A percentile compares a stretch with the other conserved stretches of the same genome.
These are phyloP conservation scores for Misgurnus mizolepis DNA, from an alignment of 2,113 vertebrate genomes.

Conservation along the genomic window DNA sequence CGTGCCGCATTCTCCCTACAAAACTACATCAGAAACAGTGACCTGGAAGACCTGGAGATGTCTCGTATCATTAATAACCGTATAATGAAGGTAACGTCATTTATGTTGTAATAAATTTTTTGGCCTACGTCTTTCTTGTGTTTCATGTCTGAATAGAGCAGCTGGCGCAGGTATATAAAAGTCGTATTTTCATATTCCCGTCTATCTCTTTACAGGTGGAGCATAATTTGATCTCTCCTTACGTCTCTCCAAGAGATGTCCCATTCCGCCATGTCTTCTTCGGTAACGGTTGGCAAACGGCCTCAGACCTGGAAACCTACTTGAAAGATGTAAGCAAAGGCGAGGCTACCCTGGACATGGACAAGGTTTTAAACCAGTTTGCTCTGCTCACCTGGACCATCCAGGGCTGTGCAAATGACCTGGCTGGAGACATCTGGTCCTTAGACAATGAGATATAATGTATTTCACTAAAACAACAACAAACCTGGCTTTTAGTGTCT, in stretches of 20 bases:
- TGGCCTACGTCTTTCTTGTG: too few species aligned
- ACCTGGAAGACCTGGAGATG: slow-evolving; percentile 70
- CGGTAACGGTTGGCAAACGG: slow-evolving; percentile 83
- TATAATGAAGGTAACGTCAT: slow-evolving; percentile 83
- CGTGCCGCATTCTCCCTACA: slow-evolving; percentile 72
- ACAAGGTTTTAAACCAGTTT: slow-evolving; percentile 78
- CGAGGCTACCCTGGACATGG: slow-evolving; percentile 54
- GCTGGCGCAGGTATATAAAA: background rate
- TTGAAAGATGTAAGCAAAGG: slow-evolving; percentile 59
- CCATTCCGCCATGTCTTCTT: slow-evolving; percentile 91
- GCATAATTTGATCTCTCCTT: slow-evolving; percentile 86
- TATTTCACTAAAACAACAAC: background rate
- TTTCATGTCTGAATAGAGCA: too few species aligned
- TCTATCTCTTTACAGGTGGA: slow-evolving; percentile 78
- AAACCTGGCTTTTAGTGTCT: background rate
- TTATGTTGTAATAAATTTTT: too few species aligned
- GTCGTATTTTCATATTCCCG: background rate
- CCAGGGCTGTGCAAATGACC: slow-evolving; percentile 84
- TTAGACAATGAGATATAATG: slow-evolving; percentile 78
- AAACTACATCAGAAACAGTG: slow-evolving; percentile 64
- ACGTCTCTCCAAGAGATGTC: slow-evolving; percentile 76
- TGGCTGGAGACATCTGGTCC: slow-evolving; percentile 84
- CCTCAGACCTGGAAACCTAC: slow-evolving; percentile 74
- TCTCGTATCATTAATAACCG: slow-evolving; percentile 85
- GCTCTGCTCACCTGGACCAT: slow-evolving; percentile 89